phyloP scores from a whole-genome alignment of 2,888 invertebrate genomes.

The Pseudococcus longispinus region DNA sequence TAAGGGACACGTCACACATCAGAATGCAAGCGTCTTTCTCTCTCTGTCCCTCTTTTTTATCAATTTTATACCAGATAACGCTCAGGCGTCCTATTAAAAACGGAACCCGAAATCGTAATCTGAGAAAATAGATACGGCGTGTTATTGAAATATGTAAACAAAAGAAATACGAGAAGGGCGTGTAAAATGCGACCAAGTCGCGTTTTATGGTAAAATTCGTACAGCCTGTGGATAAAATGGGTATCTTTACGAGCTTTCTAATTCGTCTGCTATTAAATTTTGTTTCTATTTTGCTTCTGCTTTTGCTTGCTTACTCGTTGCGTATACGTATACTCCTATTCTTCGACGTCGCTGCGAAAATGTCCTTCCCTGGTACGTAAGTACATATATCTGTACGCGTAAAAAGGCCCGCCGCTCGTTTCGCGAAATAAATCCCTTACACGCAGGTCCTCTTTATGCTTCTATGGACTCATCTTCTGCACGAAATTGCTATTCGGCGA shows the following conservation, averaged over 20 bases:
- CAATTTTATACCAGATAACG: constrained; percentile 15
- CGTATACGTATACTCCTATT: not conserved
- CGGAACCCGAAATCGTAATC: not conserved
- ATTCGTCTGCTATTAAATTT: not conserved
- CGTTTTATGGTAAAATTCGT: constrained; percentile 20
- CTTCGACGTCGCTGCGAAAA: not conserved
- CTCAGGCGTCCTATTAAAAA: not conserved
- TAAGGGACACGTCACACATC: not conserved
- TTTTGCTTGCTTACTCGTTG: not conserved
- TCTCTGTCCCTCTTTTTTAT: not conserved
- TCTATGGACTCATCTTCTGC: not conserved
- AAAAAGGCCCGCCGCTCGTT: not conserved
- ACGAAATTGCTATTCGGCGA: not conserved
- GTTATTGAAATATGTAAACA: constrained; percentile 24
- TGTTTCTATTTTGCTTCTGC: not conserved
- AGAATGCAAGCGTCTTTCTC: constrained; percentile 39
- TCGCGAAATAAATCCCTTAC: not conserved
- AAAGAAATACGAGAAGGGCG: constrained; percentile 20
- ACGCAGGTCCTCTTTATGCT: not conserved
- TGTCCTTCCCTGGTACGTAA: not conserved
- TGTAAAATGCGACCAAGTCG: not conserved
- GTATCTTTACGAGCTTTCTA: constrained; percentile 21
- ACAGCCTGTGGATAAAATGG: not conserved
- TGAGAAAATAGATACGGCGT: constrained; percentile 7
- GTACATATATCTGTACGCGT: not conserved